A percentile compares a stretch with the other conserved stretches of the same genome.
phyloP scores from a whole-genome alignment of 2,113 vertebrate species.

The Sitta europaea region DNA sequence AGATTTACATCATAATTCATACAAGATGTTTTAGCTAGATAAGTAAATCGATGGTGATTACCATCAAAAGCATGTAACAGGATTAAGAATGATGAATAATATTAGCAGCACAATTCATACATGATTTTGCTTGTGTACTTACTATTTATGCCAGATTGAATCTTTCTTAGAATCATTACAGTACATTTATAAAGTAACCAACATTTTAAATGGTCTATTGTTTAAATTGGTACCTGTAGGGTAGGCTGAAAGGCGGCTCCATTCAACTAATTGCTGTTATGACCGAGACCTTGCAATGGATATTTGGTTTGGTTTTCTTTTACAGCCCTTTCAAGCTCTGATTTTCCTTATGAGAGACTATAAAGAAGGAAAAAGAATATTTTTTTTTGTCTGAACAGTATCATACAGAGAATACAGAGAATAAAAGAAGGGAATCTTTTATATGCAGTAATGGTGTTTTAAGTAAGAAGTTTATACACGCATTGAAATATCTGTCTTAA shows the following conservation, averaged over 20 bases:
- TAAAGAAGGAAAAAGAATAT: neutral
- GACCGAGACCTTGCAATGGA: constrained; percentile 65
- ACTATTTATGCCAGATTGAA: constrained; percentile 17
- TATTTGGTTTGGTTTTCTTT: constrained; percentile 61
- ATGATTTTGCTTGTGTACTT: neutral
- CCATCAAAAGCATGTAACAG: neutral
- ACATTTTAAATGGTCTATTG: constrained; percentile 50
- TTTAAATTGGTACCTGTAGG: constrained; percentile 56
- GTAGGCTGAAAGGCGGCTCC: constrained; percentile 27
- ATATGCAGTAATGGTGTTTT: neutral
- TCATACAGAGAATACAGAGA: neutral
- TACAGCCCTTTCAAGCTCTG: neutral
- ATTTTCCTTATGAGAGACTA: neutral
- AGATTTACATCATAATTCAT: neutral
- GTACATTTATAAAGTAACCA: constrained; percentile 38
- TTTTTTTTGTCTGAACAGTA: neutral
- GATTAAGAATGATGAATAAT: neutral
- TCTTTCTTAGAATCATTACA: constrained; percentile 44
- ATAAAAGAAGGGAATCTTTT: neutral
- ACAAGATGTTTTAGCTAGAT: neutral
- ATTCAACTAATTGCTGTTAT: constrained; percentile 47
- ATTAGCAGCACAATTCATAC: neutral
- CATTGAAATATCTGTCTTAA: neutral
- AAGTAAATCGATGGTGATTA: neutral
- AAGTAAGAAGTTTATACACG: neutral